Percentiles rank a stretch among this genome's conserved stretches.
Conservation (phyloP, 2,888 invertebrate genomes). For the Hirtodrosophila confusa region DNA sequence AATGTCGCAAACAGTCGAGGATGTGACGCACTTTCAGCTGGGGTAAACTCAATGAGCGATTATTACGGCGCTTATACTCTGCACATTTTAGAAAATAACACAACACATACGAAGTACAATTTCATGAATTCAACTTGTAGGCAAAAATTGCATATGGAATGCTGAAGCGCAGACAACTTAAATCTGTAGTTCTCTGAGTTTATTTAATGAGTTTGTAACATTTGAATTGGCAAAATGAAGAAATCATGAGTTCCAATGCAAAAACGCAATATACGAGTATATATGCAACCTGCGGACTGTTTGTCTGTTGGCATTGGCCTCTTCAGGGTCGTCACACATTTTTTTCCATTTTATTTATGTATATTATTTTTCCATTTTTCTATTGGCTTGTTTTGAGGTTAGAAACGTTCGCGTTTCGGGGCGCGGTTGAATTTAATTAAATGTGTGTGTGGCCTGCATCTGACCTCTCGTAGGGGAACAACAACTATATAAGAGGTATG, state of each 20-base stretch:
- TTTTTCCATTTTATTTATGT: slow-evolving; percentile 6
- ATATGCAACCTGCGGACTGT: neutral
- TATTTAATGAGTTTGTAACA: no score
- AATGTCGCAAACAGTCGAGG: slow-evolving; percentile 39
- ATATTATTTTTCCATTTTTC: slow-evolving; percentile 21
- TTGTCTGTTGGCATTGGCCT: slow-evolving; percentile 46
- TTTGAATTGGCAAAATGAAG: no score
- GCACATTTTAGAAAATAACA: no score
- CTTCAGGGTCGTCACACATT: slow-evolving; percentile 30
- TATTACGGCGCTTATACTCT: no score
- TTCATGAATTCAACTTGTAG: no score
- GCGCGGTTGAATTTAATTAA: slow-evolving; percentile 70
- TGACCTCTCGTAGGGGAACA: slow-evolving; percentile 53
- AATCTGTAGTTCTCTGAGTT: no score
- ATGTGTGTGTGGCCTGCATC: slow-evolving; percentile 55
- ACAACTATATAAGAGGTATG: neutral
- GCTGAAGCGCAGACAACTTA: no score
- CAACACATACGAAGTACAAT: no score
- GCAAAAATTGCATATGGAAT: no score
- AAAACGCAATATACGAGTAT: no score
- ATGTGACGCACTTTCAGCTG: slow-evolving; percentile 52
- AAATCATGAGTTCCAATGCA: no score
- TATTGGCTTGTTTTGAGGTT: slow-evolving; percentile 47
- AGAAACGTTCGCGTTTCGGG: slow-evolving; percentile 45
- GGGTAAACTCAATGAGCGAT: no score